Conservation (phyloP, 2,888 invertebrate species). For the Rutpela maculata region DNA sequence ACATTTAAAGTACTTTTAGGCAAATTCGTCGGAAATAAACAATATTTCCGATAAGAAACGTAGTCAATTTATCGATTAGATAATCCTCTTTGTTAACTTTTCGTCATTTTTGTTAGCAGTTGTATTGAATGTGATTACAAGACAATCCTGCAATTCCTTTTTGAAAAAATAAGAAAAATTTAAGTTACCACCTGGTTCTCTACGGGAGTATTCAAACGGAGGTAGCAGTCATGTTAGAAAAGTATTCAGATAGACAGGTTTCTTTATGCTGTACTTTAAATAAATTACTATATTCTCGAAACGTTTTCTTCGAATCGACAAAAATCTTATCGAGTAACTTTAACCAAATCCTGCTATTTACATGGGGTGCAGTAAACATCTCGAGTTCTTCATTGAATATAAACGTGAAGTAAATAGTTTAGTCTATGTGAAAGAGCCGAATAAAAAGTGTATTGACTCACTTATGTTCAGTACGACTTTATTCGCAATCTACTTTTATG, state of each 20-base stretch:
- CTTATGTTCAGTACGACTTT: slow-evolving; percentile 12
- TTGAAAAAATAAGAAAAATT: too few relatives aligned
- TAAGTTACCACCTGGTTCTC: too few relatives aligned
- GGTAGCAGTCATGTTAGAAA: slow-evolving; percentile 9
- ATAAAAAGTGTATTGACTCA: slow-evolving; percentile 25
- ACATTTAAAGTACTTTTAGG: too few relatives aligned
- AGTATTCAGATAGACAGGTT: neutral
- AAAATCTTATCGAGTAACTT: slow-evolving; percentile 19
- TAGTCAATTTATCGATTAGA: too few relatives aligned
- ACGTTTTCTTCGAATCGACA: slow-evolving; percentile 12
- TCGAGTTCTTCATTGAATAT: slow-evolving; percentile 33
- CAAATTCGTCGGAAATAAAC: too few relatives aligned
- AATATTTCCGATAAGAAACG: too few relatives aligned
- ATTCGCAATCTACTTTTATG: slow-evolving; percentile 23
- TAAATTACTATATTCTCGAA: slow-evolving; percentile 22
- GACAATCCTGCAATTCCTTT: too few relatives aligned
- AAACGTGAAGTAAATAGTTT: slow-evolving; percentile 34
- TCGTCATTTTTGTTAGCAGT: too few relatives aligned
- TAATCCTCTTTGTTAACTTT: too few relatives aligned
- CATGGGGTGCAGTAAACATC: slow-evolving; percentile 36
- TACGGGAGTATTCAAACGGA: neutral
- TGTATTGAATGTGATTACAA: too few relatives aligned
- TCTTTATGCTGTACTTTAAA: slow-evolving; percentile 32
- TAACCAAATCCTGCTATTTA: slow-evolving; percentile 35
- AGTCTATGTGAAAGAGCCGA: slow-evolving; percentile 13